Conservation (phyloP, 2,113 vertebrate species). For the Proterorhinus semilunaris region DNA sequence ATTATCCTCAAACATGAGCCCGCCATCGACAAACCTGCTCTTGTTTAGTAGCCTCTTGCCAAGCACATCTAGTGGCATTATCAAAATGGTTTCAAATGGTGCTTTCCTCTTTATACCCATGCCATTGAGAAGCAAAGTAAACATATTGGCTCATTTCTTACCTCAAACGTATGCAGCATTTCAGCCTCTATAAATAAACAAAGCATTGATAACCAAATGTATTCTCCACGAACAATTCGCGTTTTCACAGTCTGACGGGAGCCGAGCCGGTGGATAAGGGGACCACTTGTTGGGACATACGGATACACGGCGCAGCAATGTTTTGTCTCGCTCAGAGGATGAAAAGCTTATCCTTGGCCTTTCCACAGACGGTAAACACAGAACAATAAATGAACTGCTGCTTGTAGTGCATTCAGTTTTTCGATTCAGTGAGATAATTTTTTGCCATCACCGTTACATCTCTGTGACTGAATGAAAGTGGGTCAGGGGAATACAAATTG, state of each 20-base stretch:
- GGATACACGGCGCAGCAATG: not conserved
- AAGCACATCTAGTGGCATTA: not conserved
- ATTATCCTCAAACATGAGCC: constrained; percentile 19
- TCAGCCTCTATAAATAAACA: too few relatives aligned
- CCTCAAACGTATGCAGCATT: too few relatives aligned
- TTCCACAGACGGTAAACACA: constrained; percentile 1
- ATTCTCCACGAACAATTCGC: too few relatives aligned
- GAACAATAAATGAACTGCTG: not conserved
- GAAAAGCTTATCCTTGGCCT: constrained; percentile 8
- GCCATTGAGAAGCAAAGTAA: not conserved
- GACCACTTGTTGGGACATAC: not conserved
- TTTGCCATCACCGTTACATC: not conserved
- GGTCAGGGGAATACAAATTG: not conserved
- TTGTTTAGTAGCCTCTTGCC: not conserved
- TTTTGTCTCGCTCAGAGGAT: constrained; percentile 5
- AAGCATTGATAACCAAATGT: too few relatives aligned
- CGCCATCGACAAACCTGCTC: constrained; percentile 1
- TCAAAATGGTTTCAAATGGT: not conserved
- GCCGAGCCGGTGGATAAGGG: not conserved
- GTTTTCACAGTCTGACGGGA: not conserved
- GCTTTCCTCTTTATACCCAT: not conserved
- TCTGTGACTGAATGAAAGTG: not conserved
- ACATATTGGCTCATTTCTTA: too few relatives aligned
- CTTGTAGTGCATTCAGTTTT: not conserved
- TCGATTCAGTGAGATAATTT: not conserved